These are phyloP conservation scores for Conistra vaccinii DNA, from an alignment of 2,888 invertebrate genomes.

Conservation along the genomic window DNA sequence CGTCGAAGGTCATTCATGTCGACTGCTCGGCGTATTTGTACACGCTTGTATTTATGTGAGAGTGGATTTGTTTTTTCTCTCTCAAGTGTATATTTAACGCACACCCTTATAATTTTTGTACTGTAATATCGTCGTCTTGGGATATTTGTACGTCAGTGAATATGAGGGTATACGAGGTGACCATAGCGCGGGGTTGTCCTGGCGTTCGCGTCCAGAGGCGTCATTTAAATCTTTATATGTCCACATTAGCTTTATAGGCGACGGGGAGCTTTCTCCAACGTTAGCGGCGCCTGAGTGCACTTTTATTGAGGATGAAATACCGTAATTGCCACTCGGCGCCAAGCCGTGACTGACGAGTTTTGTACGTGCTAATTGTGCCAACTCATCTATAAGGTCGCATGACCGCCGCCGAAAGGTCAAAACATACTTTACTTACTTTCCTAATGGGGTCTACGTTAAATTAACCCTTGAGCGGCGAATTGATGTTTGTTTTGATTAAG, in stretches of 20 bases:
- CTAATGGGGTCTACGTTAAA: slow-evolving; percentile 62
- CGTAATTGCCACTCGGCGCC: slow-evolving; percentile 88
- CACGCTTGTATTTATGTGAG: slow-evolving; percentile 27
- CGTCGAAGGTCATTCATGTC: slow-evolving; percentile 57
- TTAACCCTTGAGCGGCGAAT: slow-evolving; percentile 60
- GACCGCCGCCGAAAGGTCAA: slow-evolving; percentile 69
- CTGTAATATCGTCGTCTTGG: slow-evolving; percentile 52
- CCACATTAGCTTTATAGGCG: slow-evolving; percentile 88
- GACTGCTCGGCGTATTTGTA: slow-evolving; percentile 42
- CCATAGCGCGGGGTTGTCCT: slow-evolving; percentile 46
- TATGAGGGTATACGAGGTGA: slow-evolving; percentile 48
- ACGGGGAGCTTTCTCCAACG: slow-evolving; percentile 82
- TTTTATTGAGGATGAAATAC: slow-evolving; percentile 89
- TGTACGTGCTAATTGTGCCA: slow-evolving; percentile 86
- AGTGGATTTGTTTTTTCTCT: slow-evolving; percentile 42
- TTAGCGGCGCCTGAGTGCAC: slow-evolving; percentile 87
- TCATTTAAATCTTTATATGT: slow-evolving; percentile 88
- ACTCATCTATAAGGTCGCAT: slow-evolving; percentile 74
- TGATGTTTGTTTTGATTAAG: slow-evolving; percentile 51
- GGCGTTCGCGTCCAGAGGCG: slow-evolving; percentile 71
- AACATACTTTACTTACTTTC: slow-evolving; percentile 63
- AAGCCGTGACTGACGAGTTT: slow-evolving; percentile 85
- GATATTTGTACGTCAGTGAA: slow-evolving; percentile 40
- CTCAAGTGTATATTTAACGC: slow-evolving; percentile 36
- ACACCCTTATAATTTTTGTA: slow-evolving; percentile 45